phyloP scores from a whole-genome alignment of 2,113 vertebrate genomes.

The Anoplopoma fimbria region DNA sequence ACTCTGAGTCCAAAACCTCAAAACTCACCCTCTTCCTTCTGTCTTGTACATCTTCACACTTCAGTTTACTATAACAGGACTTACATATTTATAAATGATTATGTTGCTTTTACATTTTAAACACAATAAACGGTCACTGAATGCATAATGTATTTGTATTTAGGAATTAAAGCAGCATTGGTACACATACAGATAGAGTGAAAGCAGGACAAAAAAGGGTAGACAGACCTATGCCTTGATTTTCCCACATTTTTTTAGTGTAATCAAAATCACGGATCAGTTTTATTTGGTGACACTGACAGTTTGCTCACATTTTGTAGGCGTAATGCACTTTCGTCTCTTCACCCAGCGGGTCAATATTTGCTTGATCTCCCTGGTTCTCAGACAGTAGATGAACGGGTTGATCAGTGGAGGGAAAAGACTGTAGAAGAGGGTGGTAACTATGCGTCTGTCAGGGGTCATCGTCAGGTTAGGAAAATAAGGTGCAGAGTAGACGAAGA shows the following conservation, averaged over 20 bases:
- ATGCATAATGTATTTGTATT: neutral
- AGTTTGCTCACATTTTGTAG: neutral
- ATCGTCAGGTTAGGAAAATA: constrained; percentile 26
- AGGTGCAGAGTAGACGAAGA: neutral
- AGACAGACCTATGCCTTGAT: too few relatives aligned
- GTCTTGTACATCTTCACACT: neutral
- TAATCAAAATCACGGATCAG: neutral
- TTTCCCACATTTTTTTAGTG: neutral
- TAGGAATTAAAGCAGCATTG: neutral
- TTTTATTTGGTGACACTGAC: constrained; percentile 7
- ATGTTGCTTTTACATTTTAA: neutral
- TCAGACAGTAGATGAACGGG: constrained; percentile 66
- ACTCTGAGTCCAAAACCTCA: neutral
- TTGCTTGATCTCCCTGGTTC: constrained; percentile 61
- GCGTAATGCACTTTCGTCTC: neutral
- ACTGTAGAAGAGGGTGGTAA: constrained; percentile 59
- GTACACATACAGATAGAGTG: neutral
- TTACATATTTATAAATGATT: too few relatives aligned
- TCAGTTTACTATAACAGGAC: neutral
- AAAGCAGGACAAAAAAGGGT: neutral
- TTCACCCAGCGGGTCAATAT: constrained; percentile 37
- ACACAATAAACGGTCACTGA: neutral
- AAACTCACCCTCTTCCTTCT: neutral
- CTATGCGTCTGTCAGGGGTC: constrained; percentile 41
- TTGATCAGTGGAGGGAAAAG: constrained; percentile 66